Evolutionary conservation across 2,797 vertebrate species (phyloP).

Genomic region (Brotula barbata): DNA sequence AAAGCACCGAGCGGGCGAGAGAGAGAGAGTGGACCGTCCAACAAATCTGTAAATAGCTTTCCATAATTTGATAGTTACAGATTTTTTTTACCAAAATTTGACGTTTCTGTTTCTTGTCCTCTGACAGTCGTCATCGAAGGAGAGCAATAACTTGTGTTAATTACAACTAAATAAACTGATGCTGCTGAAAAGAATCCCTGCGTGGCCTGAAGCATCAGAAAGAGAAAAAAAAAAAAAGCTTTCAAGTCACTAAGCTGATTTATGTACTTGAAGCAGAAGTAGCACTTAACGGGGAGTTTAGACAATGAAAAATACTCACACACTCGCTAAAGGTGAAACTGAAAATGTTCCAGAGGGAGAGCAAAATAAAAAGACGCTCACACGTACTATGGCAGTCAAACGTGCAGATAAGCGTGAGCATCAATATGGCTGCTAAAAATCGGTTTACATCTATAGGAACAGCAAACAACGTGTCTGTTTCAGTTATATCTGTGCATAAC

Average conservation of each 20-base stretch:
- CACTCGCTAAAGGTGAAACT: slow-evolving; percentile 28
- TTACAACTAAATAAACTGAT: slow-evolving; percentile 61
- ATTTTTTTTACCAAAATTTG: slow-evolving; percentile 43
- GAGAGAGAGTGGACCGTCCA: too few relatives aligned
- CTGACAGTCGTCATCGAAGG: slow-evolving; percentile 54
- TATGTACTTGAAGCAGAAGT: slow-evolving; percentile 45
- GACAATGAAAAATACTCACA: slow-evolving; percentile 30
- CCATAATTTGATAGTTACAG: slow-evolving; percentile 31
- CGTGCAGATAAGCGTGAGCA: neutral
- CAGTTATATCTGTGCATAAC: too few relatives aligned
- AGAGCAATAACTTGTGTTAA: slow-evolving; percentile 59
- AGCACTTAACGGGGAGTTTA: slow-evolving; percentile 36
- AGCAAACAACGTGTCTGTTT: too few relatives aligned
- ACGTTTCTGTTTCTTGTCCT: slow-evolving; percentile 53
- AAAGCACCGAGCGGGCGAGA: too few relatives aligned
- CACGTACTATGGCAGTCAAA: slow-evolving; percentile 12
- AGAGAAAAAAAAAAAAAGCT: slow-evolving; percentile 46
- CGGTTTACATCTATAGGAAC: too few relatives aligned
- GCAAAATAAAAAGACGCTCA: slow-evolving; percentile 8
- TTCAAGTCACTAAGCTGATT: slow-evolving; percentile 55
- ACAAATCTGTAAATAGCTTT: slow-evolving; percentile 40
- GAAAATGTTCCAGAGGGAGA: slow-evolving; percentile 16
- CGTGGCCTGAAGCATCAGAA: slow-evolving; percentile 38
- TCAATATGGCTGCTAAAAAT: too few relatives aligned
- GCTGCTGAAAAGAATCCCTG: slow-evolving; percentile 23